Base-by-base conservation (phyloP, 2,888 invertebrate genomes). In the Eilema griseolum region DNA sequence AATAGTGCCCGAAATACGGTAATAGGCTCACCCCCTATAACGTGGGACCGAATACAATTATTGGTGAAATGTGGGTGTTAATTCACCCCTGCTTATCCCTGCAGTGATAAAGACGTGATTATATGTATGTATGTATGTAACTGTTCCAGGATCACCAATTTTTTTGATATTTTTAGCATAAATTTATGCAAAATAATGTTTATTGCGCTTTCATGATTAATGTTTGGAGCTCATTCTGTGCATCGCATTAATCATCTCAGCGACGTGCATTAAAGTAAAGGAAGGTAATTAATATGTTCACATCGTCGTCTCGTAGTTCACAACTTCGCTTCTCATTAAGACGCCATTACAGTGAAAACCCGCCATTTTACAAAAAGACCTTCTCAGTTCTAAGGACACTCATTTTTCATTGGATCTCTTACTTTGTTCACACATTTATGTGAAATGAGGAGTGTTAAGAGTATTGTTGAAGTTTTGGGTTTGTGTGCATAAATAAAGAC, bases 221-320 rank as follows among this genome's bases (percentile, higher is more conserved):
- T 64, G n/a, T 57, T 57, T 64, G 16, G 23, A 65, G 23, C 28
- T 59, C 52, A 61, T 66, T 67, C 46, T 70, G 52, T n/a, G 11
- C 23, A 46, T 20, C 74, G 52, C 91, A 92, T 93, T 83, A 89
- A 93, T 93, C 93, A 92, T 83, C 67, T 61, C 67, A 37, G 80
- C 75, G 85, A 86, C 89, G 84, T 88, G 85, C 88, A 88, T 90
- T 88, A 89, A 86, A 88, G 84, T 86, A 84, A 85, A 79, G 76
- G 81, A 80, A 80, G 89, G 92, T 93, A 93, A 93, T 93, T 93
- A 93, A 92, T 92, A 92, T 90, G 90, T 91, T 90, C 89, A 69
- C 86, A 85, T 85, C 89, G 82, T 85, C 88, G 69, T 61, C 69
- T 69, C 69, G 69, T 83, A 81, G 78, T 85, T 86, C 88, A 85